Evolutionary conservation across 2,888 invertebrate species (phyloP).

Genomic region (Uloborus plumipes): DNA sequence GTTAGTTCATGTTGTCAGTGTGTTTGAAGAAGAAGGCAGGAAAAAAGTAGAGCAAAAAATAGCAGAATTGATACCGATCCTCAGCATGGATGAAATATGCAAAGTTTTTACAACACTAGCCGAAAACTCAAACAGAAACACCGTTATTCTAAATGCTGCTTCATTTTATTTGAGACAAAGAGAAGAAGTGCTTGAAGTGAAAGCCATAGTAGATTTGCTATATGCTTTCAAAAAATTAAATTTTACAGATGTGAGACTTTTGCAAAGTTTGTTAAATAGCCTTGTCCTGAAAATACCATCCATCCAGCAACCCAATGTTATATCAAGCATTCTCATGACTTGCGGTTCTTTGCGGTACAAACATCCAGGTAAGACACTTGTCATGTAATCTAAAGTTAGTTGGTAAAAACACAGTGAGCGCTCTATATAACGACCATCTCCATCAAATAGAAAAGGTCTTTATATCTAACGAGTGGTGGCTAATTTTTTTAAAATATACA

Average conservation of each 20-base stretch:
- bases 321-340: conserved; percentile 26
- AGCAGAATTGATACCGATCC: conserved; percentile 1
- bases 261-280: not conserved
- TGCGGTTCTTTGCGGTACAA: conserved; percentile 38
- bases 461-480: too few relatives aligned
- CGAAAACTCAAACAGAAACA: conserved; percentile 36
- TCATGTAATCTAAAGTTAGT: not conserved
- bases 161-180: conserved; percentile 29
- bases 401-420: too few relatives aligned
- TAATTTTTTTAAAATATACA: too few relatives aligned
- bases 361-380: conserved; percentile 21
- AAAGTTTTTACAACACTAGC: conserved; percentile 27
- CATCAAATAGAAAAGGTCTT: too few relatives aligned
- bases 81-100: conserved; percentile 28
- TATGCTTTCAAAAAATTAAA: conserved; percentile 42
- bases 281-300: conserved; percentile 5
- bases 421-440: too few relatives aligned
- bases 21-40: conserved; percentile 14
- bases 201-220: conserved; percentile 30
- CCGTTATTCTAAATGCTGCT: conserved; percentile 18
- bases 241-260: conserved; percentile 17
- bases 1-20: conserved; percentile 17
- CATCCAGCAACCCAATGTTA: conserved; percentile 9
- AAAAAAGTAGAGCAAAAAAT: conserved; percentile 21
- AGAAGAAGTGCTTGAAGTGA: conserved; percentile 10